Base-by-base conservation (phyloP, 2,888 invertebrate species). In the Tetanocera ferruginea region DNA sequence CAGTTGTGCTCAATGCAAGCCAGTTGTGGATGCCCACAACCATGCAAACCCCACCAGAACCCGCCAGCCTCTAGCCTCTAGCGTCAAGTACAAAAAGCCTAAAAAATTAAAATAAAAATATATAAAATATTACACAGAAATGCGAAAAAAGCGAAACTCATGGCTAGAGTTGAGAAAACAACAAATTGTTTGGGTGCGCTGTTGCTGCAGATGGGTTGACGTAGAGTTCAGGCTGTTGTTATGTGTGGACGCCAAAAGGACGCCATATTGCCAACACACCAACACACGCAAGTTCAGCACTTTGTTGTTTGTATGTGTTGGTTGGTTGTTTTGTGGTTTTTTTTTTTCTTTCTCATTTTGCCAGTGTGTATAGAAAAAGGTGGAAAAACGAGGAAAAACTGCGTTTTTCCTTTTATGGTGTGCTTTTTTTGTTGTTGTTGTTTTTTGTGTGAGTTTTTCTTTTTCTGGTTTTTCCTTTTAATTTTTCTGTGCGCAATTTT, bases 401-500 rank as follows among this genome's bases (percentile, higher is more conserved):
- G 80, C 76, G 64, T 78, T 80, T 73, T 62, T 25, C 76, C 78
- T 75, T 55, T 66, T 78, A 43, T 43, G 43, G n/a, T 23, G 43
- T 34, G 0, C 5, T 64, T 64, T 57, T 19, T 57, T 57, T 57
- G 57, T 57, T n/a, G 57, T 57, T 57, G 57, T n/a, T 76, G 79
- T 78, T 76, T 77, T 77, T 62, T 71, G 52, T 37, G 31, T 37
- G 31, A 11, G 55, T 23, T 62, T 34, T 60, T 57, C 62, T 66
- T 76, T 37, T 60, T 77, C 64, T 76, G 62, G 67, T 71, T 79
- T 64, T 25, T 72, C 37, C 11, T 72, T 55, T 86, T 82, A 80
- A 82, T 83, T 85, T 87, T 86, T 87, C 86, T 88, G 64, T 83
- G 85, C 85, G 85, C 87, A 86, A 86, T 86, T 87, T 88, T 87